Conservation (phyloP, 2,888 invertebrate species). For the Anorthoa munda region DNA sequence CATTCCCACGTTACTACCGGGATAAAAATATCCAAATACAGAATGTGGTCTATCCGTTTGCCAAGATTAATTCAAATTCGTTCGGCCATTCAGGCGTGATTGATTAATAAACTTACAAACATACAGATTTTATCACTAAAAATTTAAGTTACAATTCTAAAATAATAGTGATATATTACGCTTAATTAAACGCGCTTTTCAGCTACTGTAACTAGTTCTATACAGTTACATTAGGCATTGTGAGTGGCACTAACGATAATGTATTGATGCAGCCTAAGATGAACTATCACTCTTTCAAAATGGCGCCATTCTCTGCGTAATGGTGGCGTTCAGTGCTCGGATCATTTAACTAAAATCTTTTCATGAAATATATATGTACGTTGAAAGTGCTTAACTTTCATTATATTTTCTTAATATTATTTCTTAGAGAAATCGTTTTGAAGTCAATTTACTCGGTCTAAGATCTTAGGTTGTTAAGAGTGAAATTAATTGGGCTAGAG, state of each 20-base stretch:
- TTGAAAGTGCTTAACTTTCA: conserved; percentile 39
- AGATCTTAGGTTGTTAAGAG: conserved; percentile 22
- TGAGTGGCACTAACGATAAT: conserved; percentile 48
- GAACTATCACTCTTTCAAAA: conserved; percentile 61
- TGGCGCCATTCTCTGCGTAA: conserved; percentile 54
- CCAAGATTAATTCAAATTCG: background rate
- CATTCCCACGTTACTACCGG: background rate
- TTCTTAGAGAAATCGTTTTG: conserved; percentile 29
- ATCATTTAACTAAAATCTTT: conserved; percentile 62
- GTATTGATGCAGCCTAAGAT: conserved; percentile 49
- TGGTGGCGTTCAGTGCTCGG: conserved; percentile 47
- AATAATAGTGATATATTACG: conserved; percentile 61
- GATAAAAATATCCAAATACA: background rate
- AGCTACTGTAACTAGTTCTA: conserved; percentile 30
- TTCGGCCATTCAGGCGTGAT: background rate
- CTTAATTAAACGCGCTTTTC: conserved; percentile 49
- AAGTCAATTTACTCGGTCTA: conserved; percentile 43
- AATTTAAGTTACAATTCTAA: conserved; percentile 34
- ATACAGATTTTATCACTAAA: background rate
- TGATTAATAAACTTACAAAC: background rate
- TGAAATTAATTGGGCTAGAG: conserved; percentile 45
- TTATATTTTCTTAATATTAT: conserved; percentile 50
- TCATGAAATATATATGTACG: conserved; percentile 49
- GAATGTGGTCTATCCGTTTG: background rate
- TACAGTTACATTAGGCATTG: conserved; percentile 32